Evolutionary conservation across 2,797 vertebrate species (phyloP).

Genomic region (Clarias laeviceps): DNA sequence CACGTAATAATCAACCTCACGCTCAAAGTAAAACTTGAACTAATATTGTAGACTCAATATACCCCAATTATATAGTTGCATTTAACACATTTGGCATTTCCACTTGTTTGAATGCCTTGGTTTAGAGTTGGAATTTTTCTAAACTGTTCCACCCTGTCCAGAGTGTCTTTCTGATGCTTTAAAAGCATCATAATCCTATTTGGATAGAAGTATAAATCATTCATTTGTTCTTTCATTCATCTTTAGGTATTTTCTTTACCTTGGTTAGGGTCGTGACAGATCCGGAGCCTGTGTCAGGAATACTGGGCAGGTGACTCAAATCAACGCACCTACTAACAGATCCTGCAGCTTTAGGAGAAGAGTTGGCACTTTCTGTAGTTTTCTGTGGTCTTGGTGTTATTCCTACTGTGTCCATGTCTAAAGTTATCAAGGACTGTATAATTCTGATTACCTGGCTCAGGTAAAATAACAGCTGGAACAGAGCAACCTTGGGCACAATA

Average conservation of each 20-base stretch:
- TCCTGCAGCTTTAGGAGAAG: background rate
- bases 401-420: background rate
- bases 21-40: no score
- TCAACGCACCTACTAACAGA: background rate
- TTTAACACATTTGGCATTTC: no score
- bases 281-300: background rate
- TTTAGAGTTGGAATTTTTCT: background rate
- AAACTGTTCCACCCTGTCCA: background rate
- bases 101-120: no score
- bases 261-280: background rate
- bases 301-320: background rate
- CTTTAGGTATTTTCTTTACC: background rate
- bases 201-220: background rate
- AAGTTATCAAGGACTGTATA: constrained; percentile 24
- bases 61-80: no score
- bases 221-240: background rate
- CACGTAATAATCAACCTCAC: no score
- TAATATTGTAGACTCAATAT: no score
- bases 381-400: background rate
- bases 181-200: background rate
- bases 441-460: constrained; percentile 2
- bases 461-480: constrained; percentile 16
- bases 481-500: background rate
- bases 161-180: background rate
- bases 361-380: background rate